Conservation (phyloP, 2,113 vertebrate genomes). For the Chloropsis cyanopogon region DNA sequence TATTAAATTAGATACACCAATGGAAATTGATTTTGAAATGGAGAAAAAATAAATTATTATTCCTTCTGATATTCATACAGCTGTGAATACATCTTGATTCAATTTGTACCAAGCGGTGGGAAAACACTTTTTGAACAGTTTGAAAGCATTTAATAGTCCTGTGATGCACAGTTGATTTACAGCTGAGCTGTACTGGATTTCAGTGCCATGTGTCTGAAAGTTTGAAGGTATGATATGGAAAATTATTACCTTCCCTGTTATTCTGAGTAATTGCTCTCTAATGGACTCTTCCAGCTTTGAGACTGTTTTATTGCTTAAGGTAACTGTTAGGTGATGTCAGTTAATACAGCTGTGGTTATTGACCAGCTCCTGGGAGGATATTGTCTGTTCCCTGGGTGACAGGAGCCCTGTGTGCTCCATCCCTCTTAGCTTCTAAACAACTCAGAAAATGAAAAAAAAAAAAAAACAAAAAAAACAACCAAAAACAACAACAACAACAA, state of each 20-base stretch:
- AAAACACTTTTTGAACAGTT: conserved; percentile 54
- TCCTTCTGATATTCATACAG: conserved; percentile 50
- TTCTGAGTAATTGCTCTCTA: conserved; percentile 56
- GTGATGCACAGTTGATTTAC: conserved; percentile 64
- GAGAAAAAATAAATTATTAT: conserved; percentile 32
- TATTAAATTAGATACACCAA: conserved; percentile 20
- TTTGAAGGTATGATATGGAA: conserved; percentile 60
- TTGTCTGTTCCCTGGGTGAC: not conserved
- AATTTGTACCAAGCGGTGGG: conserved; percentile 50
- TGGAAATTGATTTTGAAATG: conserved; percentile 48
- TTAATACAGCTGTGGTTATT: conserved; percentile 9
- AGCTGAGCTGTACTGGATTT: conserved; percentile 47
- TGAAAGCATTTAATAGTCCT: conserved; percentile 54
- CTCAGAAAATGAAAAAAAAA: not conserved
- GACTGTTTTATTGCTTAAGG: conserved; percentile 59
- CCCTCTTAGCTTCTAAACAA: not conserved
- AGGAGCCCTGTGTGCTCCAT: not conserved
- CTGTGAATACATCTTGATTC: conserved; percentile 63
- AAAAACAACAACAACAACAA: not conserved
- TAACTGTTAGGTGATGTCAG: conserved; percentile 27
- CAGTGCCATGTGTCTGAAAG: conserved; percentile 46
- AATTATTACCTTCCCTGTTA: conserved; percentile 59
- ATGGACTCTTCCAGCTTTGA: conserved; percentile 52
- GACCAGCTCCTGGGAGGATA: not conserved
- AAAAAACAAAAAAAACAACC: no score